Base-by-base conservation (phyloP, 2,113 vertebrate species). In the Corythoichthys intestinalis region DNA sequence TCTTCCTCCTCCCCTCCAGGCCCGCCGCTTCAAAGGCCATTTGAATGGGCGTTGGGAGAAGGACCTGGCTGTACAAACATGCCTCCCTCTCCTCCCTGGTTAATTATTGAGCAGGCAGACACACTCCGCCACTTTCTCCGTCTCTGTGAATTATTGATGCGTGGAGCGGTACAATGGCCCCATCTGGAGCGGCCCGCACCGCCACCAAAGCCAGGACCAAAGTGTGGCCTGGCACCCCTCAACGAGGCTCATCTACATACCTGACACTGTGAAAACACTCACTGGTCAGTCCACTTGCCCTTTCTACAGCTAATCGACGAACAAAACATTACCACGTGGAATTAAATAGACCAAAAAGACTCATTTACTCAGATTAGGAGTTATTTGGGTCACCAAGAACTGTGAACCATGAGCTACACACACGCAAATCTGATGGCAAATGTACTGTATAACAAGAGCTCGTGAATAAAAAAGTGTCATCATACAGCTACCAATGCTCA, bases 71-170 rank as follows among this genome's bases (percentile, higher is more conserved):
- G 78, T 81, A 85, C 84, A 82, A 86, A 87, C 85, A 89, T 75
- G 87, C 76, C 72, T 80, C 81, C 78, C 86, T 83, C 81, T 78
- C 63, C 83, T 63, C 80, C 71, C 84, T 80, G 72, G 82, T 92
- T 90, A 91, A 91, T 91, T 91, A 92, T 92, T 91, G 83, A 92
- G 83, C 82, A 88, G 85, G 86, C 84, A 88, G 83, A 89, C 86
- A 86, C 81, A 87, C 87, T 85, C 77, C 71, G 77, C 81, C 86
- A 88, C 87, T 91, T 90, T 88, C 86, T 76, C 82, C 73, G 67
- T 90, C 83, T 81, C 73, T 4, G 84, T 91, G 84, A 91, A 92
- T 91, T 91, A 92, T 92, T 91, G 87, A 91, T 91, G 86, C 83
- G 49, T 78, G 87, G 82, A 37, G 74, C 77, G 71, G 84, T 72